Percentiles rank a stretch among this genome's conserved stretches.
Evolutionary conservation across 2,797 vertebrate genomes (phyloP).

Genomic region (Glossophaga mutica): DNA sequence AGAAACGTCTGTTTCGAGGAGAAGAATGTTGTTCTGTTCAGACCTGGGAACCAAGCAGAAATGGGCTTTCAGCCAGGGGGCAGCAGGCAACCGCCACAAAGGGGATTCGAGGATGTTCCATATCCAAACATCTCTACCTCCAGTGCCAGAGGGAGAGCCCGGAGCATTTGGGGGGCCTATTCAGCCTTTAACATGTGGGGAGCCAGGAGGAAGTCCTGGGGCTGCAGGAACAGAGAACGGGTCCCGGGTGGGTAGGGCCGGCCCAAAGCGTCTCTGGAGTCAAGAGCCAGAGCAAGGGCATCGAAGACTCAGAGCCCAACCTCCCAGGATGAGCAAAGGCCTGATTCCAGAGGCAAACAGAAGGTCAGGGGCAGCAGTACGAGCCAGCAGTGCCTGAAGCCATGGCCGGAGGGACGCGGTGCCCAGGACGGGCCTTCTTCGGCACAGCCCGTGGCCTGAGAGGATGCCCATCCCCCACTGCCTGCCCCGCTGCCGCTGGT

Average conservation of each 20-base stretch:
- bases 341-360: not conserved
- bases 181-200: not conserved
- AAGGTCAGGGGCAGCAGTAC: not conserved
- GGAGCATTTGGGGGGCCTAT: not conserved
- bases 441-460: accelerated
- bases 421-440: too few species aligned
- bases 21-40: not conserved
- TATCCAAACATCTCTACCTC: not conserved
- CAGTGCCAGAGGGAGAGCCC: not conserved
- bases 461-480: not conserved
- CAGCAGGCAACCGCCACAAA: not conserved
- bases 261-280: not conserved
- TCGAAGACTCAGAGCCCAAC: not conserved
- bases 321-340: too few species aligned
- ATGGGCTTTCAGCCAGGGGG: not conserved
- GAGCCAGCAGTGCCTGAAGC: not conserved
- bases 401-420: not conserved
- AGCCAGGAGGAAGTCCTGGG: not conserved
- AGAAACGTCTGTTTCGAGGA: not conserved
- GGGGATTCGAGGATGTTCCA: not conserved
- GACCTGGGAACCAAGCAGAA: not conserved
- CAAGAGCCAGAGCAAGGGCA: not conserved
- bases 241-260: not conserved
- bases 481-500: not conserved
- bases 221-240: not conserved